phyloP scores from a whole-genome alignment of 2,888 invertebrate species.

The Scaptomyza cyrtandrae region DNA sequence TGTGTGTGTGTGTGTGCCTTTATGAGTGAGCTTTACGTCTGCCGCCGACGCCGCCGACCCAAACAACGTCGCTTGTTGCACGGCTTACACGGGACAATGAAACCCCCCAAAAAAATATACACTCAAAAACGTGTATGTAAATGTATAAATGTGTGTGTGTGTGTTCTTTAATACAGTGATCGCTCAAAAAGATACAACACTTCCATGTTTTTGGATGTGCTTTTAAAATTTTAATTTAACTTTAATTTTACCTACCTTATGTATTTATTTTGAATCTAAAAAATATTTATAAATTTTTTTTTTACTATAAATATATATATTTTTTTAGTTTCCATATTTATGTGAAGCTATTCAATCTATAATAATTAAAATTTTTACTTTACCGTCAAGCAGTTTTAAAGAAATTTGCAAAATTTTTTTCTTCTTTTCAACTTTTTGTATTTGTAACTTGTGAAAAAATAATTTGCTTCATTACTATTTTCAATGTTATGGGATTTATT shows the following conservation, averaged over 20 bases:
- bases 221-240: not conserved
- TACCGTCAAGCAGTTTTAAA: not conserved
- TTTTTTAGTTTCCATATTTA: no score
- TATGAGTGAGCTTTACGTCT: constrained; percentile 56
- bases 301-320: no score
- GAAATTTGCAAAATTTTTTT: not conserved
- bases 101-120: constrained; percentile 41
- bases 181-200: constrained; percentile 1
- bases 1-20: constrained; percentile 19
- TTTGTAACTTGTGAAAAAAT: no score
- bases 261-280: no score
- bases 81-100: constrained; percentile 54
- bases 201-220: not conserved
- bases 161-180: constrained; percentile 6
- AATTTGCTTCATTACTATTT: no score
- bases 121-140: constrained; percentile 9
- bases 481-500: no score
- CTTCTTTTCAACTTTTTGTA: no score
- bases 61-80: constrained; percentile 41
- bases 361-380: no score
- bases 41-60: constrained; percentile 16
- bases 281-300: no score
- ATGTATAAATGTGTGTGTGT: not conserved
- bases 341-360: no score
- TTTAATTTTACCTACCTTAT: no score